Evolutionary conservation across 2,888 invertebrate species (phyloP).

Genomic region (Trachelus troglodyta): DNA sequence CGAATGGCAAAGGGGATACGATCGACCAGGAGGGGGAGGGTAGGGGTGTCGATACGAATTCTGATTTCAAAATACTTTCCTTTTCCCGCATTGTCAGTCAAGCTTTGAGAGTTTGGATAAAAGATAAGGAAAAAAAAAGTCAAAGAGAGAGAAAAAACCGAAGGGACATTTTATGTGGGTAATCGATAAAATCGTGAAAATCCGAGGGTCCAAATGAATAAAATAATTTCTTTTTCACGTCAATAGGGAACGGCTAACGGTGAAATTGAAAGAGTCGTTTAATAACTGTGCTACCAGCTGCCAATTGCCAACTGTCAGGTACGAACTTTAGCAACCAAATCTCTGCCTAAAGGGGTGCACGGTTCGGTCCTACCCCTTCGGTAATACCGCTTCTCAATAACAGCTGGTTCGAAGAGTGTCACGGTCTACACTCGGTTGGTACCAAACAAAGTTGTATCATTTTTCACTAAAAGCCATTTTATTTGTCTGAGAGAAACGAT

Average conservation of each 20-base stretch:
- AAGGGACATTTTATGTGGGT: not conserved
- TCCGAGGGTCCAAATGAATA: not conserved
- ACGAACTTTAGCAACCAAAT: not conserved
- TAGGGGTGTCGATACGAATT: not conserved
- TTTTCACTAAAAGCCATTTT: conserved; percentile 6
- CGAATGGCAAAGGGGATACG: not conserved
- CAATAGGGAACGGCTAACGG: not conserved
- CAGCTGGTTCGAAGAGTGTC: not conserved
- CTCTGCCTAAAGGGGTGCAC: not conserved
- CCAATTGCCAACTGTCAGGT: not conserved
- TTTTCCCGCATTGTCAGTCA: not conserved
- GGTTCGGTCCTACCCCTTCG: not conserved
- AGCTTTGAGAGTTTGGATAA: not conserved
- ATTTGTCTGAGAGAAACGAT: conserved; percentile 2
- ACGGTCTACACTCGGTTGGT: not conserved
- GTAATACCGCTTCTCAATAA: not conserved
- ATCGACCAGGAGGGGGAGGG: not conserved
- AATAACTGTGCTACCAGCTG: not conserved
- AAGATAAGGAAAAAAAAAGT: not conserved
- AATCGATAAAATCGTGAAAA: not conserved
- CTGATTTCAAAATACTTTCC: not conserved
- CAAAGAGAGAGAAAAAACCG: not conserved
- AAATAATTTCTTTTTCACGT: not conserved
- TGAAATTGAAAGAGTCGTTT: not conserved
- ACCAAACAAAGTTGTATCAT: conserved; percentile 2